These are phyloP conservation scores for Trichonephila clavata DNA, from an alignment of 1,140 invertebrate genomes.

Conservation along the genomic window DNA sequence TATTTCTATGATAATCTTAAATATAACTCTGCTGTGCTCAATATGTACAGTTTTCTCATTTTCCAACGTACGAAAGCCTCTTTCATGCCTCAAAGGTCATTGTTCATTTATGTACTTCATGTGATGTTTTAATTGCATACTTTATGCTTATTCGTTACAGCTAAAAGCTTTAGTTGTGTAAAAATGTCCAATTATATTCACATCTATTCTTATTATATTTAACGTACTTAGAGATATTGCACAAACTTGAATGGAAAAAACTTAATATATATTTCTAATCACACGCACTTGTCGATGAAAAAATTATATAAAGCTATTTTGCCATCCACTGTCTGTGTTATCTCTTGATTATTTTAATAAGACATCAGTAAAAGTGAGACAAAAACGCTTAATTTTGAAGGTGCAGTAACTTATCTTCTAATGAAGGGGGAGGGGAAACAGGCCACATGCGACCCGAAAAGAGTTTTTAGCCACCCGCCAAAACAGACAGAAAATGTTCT, in stretches of 20 bases:
- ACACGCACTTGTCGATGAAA: conserved; percentile 43
- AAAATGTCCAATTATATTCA: conserved; percentile 25
- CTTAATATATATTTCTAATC: conserved; percentile 47
- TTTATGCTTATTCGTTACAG: conserved; percentile 53
- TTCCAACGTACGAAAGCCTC: neutral
- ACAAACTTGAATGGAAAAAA: conserved; percentile 22
- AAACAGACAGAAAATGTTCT: no score
- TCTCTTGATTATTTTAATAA: neutral
- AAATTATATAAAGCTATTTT: conserved; percentile 59
- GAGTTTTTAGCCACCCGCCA: no score
- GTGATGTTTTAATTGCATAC: conserved; percentile 57
- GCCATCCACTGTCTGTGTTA: conserved; percentile 6
- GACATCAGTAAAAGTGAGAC: neutral
- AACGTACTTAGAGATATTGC: conserved; percentile 48
- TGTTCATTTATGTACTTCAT: conserved; percentile 42
- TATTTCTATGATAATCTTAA: neutral
- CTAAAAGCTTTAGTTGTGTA: neutral
- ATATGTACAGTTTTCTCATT: conserved; percentile 25
- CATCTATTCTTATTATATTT: conserved; percentile 20
- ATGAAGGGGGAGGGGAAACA: no score
- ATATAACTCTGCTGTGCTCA: neutral
- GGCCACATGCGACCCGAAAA: no score
- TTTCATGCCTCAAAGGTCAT: neutral
- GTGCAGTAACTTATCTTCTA: no score
- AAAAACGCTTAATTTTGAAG: no score